These are phyloP conservation scores for Nephila pilipes DNA, from an alignment of 1,140 invertebrate genomes.

Conservation along the genomic window DNA sequence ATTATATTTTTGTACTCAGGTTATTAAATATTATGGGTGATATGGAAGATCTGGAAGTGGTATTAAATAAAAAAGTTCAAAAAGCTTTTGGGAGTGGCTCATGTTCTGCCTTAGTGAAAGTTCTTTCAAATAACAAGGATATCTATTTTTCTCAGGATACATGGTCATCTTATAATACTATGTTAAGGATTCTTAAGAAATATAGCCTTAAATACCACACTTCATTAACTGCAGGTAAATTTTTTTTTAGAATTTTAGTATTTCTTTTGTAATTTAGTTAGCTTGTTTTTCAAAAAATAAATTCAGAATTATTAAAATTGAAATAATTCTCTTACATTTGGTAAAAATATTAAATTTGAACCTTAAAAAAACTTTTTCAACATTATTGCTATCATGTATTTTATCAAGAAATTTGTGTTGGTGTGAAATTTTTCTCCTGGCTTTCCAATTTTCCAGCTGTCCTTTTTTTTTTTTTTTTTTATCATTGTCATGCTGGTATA, in stretches of 20 bases:
- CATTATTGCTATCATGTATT: too few species aligned
- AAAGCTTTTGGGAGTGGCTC: conserved; percentile 81
- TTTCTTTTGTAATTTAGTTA: too few species aligned
- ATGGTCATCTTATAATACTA: conserved; percentile 89
- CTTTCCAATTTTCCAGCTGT: too few species aligned
- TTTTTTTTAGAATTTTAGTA: too few species aligned
- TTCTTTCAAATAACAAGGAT: conserved; percentile 83
- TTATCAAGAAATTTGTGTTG: too few species aligned
- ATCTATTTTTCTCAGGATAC: conserved; percentile 87
- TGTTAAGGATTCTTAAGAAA: conserved; percentile 94
- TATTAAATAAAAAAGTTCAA: conserved; percentile 79
- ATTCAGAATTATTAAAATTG: too few species aligned
- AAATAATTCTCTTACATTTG: too few species aligned
- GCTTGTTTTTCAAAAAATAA: too few species aligned
- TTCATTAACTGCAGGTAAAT: conserved; percentile 79
- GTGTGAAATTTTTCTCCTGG: too few species aligned
- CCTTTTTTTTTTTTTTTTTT: too few species aligned
- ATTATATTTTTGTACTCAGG: conserved; percentile 64
- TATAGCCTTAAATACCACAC: conserved; percentile 82
- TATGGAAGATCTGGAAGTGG: conserved; percentile 87
- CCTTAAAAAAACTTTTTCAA: too few species aligned
- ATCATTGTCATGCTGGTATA: neutral
- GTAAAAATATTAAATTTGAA: too few species aligned
- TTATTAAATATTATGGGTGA: conserved; percentile 85
- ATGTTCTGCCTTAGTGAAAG: conserved; percentile 86